These are phyloP conservation scores for Yponomeuta cagnagella DNA, from an alignment of 2,888 invertebrate genomes.

Conservation along the genomic window DNA sequence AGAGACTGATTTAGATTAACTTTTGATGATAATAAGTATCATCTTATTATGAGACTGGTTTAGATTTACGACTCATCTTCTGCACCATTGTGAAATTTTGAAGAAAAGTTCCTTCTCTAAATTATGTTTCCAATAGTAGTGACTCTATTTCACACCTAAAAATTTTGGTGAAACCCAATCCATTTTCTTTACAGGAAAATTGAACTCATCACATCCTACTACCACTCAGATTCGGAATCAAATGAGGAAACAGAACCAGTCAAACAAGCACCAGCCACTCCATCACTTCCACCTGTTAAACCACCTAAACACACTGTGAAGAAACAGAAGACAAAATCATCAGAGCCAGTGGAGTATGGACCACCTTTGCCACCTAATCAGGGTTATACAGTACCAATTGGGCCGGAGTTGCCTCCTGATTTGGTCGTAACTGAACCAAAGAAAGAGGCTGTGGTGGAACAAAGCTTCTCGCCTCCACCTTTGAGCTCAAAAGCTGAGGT, in stretches of 20 bases:
- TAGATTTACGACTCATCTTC: too few relatives aligned
- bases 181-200: slow-evolving; percentile 60
- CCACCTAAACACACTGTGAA: slow-evolving; percentile 32
- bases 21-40: too few relatives aligned
- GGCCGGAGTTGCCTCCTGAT: slow-evolving; percentile 54
- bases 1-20: too few relatives aligned
- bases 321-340: slow-evolving; percentile 43
- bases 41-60: too few relatives aligned
- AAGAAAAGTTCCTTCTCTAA: too few relatives aligned
- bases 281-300: slow-evolving; percentile 20
- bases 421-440: slow-evolving; percentile 20
- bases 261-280: slow-evolving; percentile 23
- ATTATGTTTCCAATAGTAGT: not conserved
- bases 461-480: not conserved
- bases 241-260: slow-evolving; percentile 59
- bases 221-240: slow-evolving; percentile 72
- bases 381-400: slow-evolving; percentile 54
- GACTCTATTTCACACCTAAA: not conserved
- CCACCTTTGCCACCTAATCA: slow-evolving; percentile 51
- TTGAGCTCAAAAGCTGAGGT: slow-evolving; percentile 31
- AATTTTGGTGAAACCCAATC: not conserved
- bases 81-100: too few relatives aligned
- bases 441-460: slow-evolving; percentile 4
- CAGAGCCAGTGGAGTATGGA: slow-evolving; percentile 47
- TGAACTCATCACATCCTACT: slow-evolving; percentile 74